Evolutionary conservation across 2,888 invertebrate species (phyloP), one percentile per base, ranked within the genome.

Genomic region (Steinernema scapterisci): DNA sequence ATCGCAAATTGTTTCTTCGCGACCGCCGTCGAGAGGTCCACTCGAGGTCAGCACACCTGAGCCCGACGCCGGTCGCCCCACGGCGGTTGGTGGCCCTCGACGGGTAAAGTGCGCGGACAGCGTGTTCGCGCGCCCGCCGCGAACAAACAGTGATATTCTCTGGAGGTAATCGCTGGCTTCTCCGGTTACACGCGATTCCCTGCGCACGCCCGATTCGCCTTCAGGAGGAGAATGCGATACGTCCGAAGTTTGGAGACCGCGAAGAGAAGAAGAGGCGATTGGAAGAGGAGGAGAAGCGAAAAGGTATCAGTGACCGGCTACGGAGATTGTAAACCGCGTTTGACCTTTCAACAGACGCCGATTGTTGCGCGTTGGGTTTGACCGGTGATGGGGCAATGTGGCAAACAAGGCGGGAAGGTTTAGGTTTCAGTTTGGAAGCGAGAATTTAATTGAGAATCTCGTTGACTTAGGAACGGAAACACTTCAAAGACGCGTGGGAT

Each of bases 1-100:
- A 63, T 63, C 63, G 63, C 27, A 63, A 63, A 63, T 63, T 63
- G 63, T 63, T 63, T 63, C 63, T 63, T 63, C 63, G 63, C 63
- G 31, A 31, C 31, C 63, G 31, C n/a, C 48, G n/a, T 38, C 38
- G 16, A 13, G 38, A 38, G 38, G 63, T 21, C 31, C 63, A n/a
- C 63, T 63, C 31, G 63, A 63, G 63, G 54, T 54, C 54, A 54
- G 21, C 21, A 21, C 54, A 63, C 63, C 63, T 63, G 63, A 63
- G 63, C 63, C n/a, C 27, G 48, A 16, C 63, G 63, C 1, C n/a
- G n/a, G n/a, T n/a, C 5, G 23, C 21, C 52, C 23, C 19, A 21
- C 52, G 52, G 23, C 21, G 52, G 21, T 11, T 23, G 19, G 54
- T 23, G 54, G 54, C 48, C 48, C 48, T 48, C 48, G 13, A 19